phyloP scores from a whole-genome alignment of 2,113 vertebrate species.

The Myrmophylax atrothorax region DNA sequence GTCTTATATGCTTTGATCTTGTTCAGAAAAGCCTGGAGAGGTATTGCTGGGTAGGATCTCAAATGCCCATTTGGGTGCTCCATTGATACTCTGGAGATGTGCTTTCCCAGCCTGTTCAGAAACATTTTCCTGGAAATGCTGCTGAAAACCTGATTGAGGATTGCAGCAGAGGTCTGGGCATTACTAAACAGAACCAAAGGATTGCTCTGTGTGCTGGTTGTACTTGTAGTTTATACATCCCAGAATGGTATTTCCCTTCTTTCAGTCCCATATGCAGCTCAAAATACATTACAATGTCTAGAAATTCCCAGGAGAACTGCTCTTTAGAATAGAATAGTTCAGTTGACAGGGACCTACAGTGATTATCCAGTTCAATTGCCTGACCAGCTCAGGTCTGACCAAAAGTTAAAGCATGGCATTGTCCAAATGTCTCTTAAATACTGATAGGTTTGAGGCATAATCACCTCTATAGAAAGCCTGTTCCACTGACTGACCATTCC shows the following conservation, averaged over 20 bases:
- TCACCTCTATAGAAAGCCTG: background rate
- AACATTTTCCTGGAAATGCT: background rate
- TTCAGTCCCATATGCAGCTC: background rate
- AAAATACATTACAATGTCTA: background rate
- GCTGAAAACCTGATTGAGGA: background rate
- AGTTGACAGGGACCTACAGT: background rate
- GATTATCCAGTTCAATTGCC: background rate
- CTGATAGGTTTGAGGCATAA: background rate
- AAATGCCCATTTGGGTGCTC: background rate
- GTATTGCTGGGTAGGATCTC: background rate
- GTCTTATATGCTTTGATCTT: background rate
- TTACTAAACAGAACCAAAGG: background rate
- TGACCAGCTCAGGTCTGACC: background rate
- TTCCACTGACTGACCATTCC: background rate
- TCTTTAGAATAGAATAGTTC: background rate
- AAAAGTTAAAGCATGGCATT: background rate
- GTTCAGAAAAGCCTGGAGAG: background rate
- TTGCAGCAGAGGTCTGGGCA: background rate
- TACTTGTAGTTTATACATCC: background rate
- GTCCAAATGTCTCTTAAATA: background rate
- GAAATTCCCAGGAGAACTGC: background rate
- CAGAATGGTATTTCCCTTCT: background rate
- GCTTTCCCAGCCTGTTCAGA: background rate
- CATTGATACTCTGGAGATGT: rapidly evolving
- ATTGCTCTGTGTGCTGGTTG: background rate